A percentile compares a stretch with the other conserved stretches of the same genome.
Conservation (phyloP, 2,888 invertebrate genomes). For the Coenonympha arcania region DNA sequence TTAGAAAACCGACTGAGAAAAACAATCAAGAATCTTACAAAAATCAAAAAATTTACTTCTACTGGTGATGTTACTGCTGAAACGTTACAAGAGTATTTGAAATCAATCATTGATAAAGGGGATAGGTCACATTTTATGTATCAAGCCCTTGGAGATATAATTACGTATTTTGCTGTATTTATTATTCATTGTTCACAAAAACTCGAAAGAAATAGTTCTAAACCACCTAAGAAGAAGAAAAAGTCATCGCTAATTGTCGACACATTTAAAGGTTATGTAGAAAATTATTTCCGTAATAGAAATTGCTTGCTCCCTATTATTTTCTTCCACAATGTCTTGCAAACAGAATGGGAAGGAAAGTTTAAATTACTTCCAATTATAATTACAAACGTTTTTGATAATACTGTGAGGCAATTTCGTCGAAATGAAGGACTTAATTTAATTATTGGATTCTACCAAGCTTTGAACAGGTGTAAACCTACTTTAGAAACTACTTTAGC, state of each 20-base stretch:
- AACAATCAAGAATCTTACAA: constrained; percentile 75
- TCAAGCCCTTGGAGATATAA: constrained; percentile 78
- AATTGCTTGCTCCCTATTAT: constrained; percentile 78
- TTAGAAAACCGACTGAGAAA: constrained; percentile 76
- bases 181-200: constrained; percentile 77
- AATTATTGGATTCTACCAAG: constrained; percentile 77
- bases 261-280: constrained; percentile 70
- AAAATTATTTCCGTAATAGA: constrained; percentile 76
- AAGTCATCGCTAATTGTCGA: constrained; percentile 53
- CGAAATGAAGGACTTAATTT: constrained; percentile 80
- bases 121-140: constrained; percentile 76
- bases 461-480: constrained; percentile 68
- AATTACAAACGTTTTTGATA: constrained; percentile 75
- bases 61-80: constrained; percentile 71
- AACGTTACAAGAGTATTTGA: constrained; percentile 70
- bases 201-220: constrained; percentile 42
- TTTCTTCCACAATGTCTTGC: constrained; percentile 78
- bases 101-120: constrained; percentile 77
- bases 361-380: constrained; percentile 74
- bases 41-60: constrained; percentile 75
- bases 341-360: constrained; percentile 78
- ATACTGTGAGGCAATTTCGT: constrained; percentile 76
- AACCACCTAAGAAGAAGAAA: constrained; percentile 48
- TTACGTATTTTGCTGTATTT: constrained; percentile 77
- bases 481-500: constrained; percentile 41